These are phyloP conservation scores for Periplaneta americana DNA, from an alignment of 1,140 invertebrate genomes.

Conservation along the genomic window DNA sequence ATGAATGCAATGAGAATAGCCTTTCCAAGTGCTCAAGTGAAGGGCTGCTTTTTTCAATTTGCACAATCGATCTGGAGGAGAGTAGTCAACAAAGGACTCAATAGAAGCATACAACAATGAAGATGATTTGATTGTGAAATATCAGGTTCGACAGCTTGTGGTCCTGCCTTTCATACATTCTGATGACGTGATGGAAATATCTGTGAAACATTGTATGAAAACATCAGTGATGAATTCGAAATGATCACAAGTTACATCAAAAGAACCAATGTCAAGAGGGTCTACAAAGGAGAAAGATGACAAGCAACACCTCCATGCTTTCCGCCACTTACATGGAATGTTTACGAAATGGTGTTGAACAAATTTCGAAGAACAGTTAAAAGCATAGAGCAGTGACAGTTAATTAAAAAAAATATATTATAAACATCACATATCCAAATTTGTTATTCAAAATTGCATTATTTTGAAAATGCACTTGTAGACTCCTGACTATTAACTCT, in stretches of 20 bases:
- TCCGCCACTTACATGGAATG: background rate
- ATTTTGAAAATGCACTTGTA: too few species aligned
- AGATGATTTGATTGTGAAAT: background rate
- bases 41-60: background rate
- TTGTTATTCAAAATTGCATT: too few species aligned
- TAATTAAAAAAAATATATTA: too few species aligned
- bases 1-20: background rate
- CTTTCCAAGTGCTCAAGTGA: background rate
- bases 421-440: too few species aligned
- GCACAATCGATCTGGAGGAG: background rate
- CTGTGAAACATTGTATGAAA: background rate
- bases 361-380: constrained; percentile 1
- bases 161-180: background rate
- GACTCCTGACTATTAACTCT: too few species aligned
- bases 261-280: background rate
- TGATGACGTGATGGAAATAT: background rate
- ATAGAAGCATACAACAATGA: background rate
- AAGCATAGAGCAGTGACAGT: constrained; percentile 29
- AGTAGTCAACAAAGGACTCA: background rate
- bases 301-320: background rate
- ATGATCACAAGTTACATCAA: background rate
- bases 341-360: constrained; percentile 10
- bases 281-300: background rate
- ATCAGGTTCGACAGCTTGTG: background rate
- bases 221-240: background rate